These are phyloP conservation scores for Hybognathus amarus DNA, from an alignment of 2,797 vertebrate species.

Conservation along the genomic window DNA sequence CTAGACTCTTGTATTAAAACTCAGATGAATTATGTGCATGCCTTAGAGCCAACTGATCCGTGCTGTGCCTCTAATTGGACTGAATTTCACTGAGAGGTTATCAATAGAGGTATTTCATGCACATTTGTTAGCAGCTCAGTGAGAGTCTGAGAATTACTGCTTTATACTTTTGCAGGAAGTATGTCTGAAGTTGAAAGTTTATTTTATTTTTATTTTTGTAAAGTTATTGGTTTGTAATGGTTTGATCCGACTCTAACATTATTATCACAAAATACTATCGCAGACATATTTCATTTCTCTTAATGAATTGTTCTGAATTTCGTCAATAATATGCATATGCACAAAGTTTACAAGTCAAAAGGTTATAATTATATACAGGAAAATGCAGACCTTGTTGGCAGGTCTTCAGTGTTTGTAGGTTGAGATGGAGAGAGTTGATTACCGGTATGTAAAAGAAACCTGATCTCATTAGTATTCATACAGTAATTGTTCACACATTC, in stretches of 20 bases:
- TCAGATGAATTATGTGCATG: slow-evolving; percentile 53
- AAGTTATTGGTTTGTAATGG: slow-evolving; percentile 11
- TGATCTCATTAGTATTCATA: neutral
- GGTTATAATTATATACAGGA: slow-evolving; percentile 31
- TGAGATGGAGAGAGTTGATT: slow-evolving; percentile 5
- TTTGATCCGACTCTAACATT: slow-evolving; percentile 5
- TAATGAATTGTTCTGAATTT: slow-evolving; percentile 30
- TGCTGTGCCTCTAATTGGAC: slow-evolving; percentile 45
- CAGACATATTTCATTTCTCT: slow-evolving; percentile 7
- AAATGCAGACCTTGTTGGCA: slow-evolving; percentile 1
- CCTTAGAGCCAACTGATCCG: slow-evolving; percentile 36
- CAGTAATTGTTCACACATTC: neutral
- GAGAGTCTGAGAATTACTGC: slow-evolving; percentile 24
- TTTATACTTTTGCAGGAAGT: slow-evolving; percentile 2
- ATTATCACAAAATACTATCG: slow-evolving; percentile 12
- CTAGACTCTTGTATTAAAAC: slow-evolving; percentile 13
- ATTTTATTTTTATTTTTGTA: neutral
- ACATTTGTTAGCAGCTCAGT: slow-evolving; percentile 39
- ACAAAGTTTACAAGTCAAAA: slow-evolving; percentile 28
- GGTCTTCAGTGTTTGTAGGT: slow-evolving; percentile 9
- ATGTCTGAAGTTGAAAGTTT: slow-evolving; percentile 2
- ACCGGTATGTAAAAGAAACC: slow-evolving; percentile 12
- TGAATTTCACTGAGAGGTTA: slow-evolving; percentile 44
- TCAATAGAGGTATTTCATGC: slow-evolving; percentile 35
- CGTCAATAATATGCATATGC: slow-evolving; percentile 18